Base-by-base conservation (phyloP, 2,113 vertebrate genomes). In the Chloroceryle aenea region DNA sequence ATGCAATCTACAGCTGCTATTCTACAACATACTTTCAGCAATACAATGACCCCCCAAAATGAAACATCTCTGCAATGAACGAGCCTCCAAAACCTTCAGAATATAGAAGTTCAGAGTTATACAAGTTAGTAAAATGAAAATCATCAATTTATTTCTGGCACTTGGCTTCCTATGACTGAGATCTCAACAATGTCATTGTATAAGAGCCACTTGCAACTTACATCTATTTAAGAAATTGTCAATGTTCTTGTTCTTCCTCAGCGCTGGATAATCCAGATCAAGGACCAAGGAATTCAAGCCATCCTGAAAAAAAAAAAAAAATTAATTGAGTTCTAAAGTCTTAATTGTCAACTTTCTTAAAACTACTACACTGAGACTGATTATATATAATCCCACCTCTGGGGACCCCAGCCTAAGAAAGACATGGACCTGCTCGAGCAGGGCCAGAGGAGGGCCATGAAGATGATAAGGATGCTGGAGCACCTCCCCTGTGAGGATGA, bases 201-300 rank as follows among this genome's bases (percentile, higher is more conserved):
- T 79, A 97, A 90, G 58, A 13, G 85, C 43, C 29, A 98, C 98
- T 99, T 97, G 88, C 68, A 82, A 99, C 99, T 99, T 98, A 99
- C 99, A 99, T 99, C 99, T 99, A 97, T 99, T 99, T 97, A 99
- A 96, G 97, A 99, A 99, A 91, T 99, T 99, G 96, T 99, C 99
- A 14, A 99, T 99, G 96, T 99, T 99, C 98, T 99, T 99, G 98
- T 99, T 99, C 98, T 99, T 99, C 95, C 99, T 99, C 79, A 99
- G 98, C 1, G 99, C 99, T 48, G 99, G 99, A 97, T 99, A 99
- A 98, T 99, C 99, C 98, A 99, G 97, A 98, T 99, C 99, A 97
- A 99, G 98, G 89, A 99, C 99, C 98, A 99, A 94, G 75, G 99
- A 99, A 84, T 99, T 99, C 97, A 99, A 98, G 88, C 99, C 99